A percentile compares a stretch with the other conserved stretches of the same genome.
phyloP scores from a whole-genome alignment of 1,140 invertebrate genomes.

The Drosophila leontia region DNA sequence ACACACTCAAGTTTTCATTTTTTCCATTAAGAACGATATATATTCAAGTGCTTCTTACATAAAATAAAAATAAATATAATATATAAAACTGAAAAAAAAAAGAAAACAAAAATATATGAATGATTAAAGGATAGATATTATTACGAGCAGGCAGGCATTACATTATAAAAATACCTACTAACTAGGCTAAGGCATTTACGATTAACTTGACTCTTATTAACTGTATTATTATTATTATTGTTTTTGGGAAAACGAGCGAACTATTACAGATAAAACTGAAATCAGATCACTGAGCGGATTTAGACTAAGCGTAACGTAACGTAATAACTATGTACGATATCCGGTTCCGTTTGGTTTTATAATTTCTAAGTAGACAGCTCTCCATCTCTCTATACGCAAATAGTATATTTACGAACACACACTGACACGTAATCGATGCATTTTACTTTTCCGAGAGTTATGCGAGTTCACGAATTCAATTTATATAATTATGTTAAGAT shows the following conservation, averaged over 20 bases:
- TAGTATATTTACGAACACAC: slow-evolving; percentile 52
- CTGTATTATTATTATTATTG: slow-evolving; percentile 41
- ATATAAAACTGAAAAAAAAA: slow-evolving; percentile 30
- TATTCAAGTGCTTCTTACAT: slow-evolving; percentile 85
- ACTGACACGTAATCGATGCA: slow-evolving; percentile 72
- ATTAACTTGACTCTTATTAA: slow-evolving; percentile 56
- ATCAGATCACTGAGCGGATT: slow-evolving; percentile 32
- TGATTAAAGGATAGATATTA: slow-evolving; percentile 65
- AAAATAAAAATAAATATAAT: slow-evolving; percentile 72
- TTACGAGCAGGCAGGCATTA: slow-evolving; percentile 71
- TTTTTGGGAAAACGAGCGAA: slow-evolving; percentile 58
- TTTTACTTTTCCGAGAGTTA: slow-evolving; percentile 68
- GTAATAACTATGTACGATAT: slow-evolving; percentile 26
- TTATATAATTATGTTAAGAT: slow-evolving; percentile 83
- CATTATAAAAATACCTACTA: slow-evolving; percentile 69
- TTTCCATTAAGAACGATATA: slow-evolving; percentile 82
- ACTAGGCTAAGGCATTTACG: slow-evolving; percentile 71
- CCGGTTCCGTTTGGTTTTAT: slow-evolving; percentile 67
- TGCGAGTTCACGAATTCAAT: slow-evolving; percentile 63
- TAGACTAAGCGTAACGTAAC: slow-evolving; percentile 9
- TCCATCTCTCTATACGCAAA: slow-evolving; percentile 28
- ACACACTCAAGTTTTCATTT: slow-evolving; percentile 73
- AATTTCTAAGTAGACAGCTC: slow-evolving; percentile 76
- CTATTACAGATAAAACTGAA: slow-evolving; percentile 60
- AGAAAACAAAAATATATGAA: slow-evolving; percentile 43